These are phyloP conservation scores for Calyptomena viridis DNA, from an alignment of 2,113 vertebrate genomes.

Conservation along the genomic window DNA sequence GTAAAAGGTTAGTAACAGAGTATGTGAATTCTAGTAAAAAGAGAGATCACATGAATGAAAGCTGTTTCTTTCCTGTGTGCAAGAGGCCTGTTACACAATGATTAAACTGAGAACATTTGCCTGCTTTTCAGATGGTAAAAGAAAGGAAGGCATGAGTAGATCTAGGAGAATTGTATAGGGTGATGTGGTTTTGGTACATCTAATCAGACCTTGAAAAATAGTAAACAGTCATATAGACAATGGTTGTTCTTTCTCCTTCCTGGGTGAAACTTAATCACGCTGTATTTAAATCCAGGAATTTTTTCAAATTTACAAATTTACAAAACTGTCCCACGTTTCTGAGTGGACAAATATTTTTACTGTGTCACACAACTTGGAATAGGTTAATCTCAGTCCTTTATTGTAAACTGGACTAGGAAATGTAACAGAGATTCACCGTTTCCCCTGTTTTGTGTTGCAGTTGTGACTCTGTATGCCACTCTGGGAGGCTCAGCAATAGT, in stretches of 20 bases:
- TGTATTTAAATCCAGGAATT: not conserved
- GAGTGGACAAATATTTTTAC: not conserved
- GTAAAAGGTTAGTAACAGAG: not conserved
- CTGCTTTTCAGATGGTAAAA: not conserved
- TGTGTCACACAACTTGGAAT: not conserved
- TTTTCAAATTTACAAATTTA: not conserved
- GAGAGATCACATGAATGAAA: not conserved
- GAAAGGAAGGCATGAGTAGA: not conserved
- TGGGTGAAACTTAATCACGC: not conserved
- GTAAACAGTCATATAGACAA: not conserved
- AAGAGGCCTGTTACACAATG: not conserved
- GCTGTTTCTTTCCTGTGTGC: not conserved
- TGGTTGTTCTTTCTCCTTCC: not conserved
- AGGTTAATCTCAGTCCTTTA: not conserved
- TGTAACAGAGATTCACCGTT: not conserved
- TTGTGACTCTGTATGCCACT: conserved; percentile 93
- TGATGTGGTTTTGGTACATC: not conserved
- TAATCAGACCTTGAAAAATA: not conserved
- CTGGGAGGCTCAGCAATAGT: conserved; percentile 90
- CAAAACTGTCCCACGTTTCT: not conserved
- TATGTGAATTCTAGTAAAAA: not conserved
- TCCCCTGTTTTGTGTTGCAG: conserved; percentile 63
- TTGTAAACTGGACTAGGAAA: not conserved
- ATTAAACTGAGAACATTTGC: not conserved
- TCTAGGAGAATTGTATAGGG: not conserved